These are phyloP conservation scores for Macropis europaea DNA, from an alignment of 2,888 invertebrate species.

Conservation along the genomic window DNA sequence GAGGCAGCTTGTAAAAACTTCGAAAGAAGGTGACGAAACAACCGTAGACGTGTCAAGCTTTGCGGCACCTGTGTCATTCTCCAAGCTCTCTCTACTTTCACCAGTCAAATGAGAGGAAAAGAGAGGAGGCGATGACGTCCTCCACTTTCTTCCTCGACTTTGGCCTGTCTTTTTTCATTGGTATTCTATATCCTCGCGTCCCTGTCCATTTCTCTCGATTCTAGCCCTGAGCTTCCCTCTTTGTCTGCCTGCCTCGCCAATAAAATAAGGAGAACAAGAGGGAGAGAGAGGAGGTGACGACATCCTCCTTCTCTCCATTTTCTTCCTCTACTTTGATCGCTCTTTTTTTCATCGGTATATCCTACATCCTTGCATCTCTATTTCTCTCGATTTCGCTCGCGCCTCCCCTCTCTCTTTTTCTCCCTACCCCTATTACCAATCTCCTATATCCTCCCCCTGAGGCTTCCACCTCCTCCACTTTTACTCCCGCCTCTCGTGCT, in stretches of 20 bases:
- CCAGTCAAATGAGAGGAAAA: not conserved
- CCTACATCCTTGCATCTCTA: constrained; percentile 5
- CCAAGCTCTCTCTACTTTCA: constrained; percentile 21
- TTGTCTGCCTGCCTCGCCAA: constrained; percentile 27
- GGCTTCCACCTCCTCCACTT: constrained; percentile 34
- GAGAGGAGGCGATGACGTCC: constrained; percentile 6
- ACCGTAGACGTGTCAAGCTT: constrained; percentile 73
- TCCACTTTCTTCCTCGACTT: not conserved
- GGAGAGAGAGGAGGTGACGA: too few relatives aligned
- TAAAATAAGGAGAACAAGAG: too few relatives aligned
- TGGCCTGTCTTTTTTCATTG: too few relatives aligned
- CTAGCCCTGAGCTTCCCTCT: constrained; percentile 7
- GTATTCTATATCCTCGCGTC: not conserved
- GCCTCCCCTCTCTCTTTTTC: not conserved
- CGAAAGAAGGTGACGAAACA: constrained; percentile 66
- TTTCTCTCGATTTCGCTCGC: constrained; percentile 1
- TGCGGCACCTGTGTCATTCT: constrained; percentile 70
- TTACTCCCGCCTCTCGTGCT: constrained; percentile 44
- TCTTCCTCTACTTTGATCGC: constrained; percentile 31
- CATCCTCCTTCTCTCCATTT: constrained; percentile 42
- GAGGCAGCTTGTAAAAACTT: constrained; percentile 64
- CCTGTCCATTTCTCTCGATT: not conserved
- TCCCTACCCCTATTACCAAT: constrained; percentile 36
- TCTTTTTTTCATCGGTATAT: constrained; percentile 13
- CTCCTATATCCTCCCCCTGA: constrained; percentile 26